Base-by-base conservation (phyloP, 2,113 vertebrate species). In the Notechis scutatus region DNA sequence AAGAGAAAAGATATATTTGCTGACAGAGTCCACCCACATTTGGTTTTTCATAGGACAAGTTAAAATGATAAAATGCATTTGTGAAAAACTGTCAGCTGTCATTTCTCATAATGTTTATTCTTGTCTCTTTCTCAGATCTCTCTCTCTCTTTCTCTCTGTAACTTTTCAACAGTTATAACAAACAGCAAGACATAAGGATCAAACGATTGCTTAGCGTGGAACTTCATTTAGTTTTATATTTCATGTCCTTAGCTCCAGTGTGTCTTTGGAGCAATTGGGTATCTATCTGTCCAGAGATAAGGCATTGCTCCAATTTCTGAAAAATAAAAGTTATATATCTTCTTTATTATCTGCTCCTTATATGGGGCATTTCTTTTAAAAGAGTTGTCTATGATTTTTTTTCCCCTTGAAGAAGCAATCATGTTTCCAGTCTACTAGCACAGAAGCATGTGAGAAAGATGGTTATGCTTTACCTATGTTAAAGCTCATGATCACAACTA, bases 1-100 rank as follows among this genome's bases (percentile, higher is more conserved):
- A 95, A 95, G 91, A 93, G 56, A 90, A 96, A 97, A 96, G 95
- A 95, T 94, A 94, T 93, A 93, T 94, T 93, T 94, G 86, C 93
- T 94, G 0, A 1, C 90, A 85, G 94, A 93, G n/a, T 39, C 3
- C 34, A 87, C 24, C 42, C 24, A 7, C 5, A 6, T 47, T 93
- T 95, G 92, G 50, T 95, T 97, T 97, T 95, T 94, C 90, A 94
- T 85, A 95, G 39, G 94, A 14, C 90, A 92, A 24, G 94, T 96
- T 97, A 88, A 93, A 96, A 95, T 57, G 87, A 89, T 89, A 92
- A 93, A 56, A 95, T 90, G 89, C 90, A 74, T 95, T 90, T 81
- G 64, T 92, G 95, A 95, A 34, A 90, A 85, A 94, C 94, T 85
- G 59, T 87, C 95, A 95, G 94, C 87, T 90, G 21, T 45, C 47